phyloP scores from a whole-genome alignment of 2,797 vertebrate species.

The Danio aesculapii region DNA sequence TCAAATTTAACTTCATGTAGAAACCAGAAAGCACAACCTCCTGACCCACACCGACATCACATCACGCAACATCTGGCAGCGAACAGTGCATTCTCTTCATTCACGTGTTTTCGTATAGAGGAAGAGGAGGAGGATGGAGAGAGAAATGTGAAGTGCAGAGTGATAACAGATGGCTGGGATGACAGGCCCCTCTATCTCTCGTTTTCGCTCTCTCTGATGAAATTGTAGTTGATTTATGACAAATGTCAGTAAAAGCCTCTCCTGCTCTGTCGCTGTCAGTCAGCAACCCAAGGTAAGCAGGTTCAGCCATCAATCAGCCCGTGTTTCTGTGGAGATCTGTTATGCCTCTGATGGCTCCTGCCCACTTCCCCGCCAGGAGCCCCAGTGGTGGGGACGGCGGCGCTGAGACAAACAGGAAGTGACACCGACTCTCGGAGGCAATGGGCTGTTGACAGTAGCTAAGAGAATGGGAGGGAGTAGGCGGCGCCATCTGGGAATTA shows the following conservation, averaged over 20 bases:
- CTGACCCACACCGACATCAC: conserved; percentile 2
- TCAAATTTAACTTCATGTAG: neutral
- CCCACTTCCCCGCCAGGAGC: conserved; percentile 73
- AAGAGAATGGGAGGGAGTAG: conserved; percentile 30
- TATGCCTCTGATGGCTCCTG: conserved; percentile 79
- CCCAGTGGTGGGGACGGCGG: conserved; percentile 65
- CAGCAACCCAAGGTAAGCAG: conserved; percentile 85
- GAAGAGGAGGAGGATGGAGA: conserved; percentile 42
- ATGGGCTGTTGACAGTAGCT: conserved; percentile 60
- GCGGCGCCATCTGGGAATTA: conserved; percentile 32
- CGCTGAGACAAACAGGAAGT: conserved; percentile 79
- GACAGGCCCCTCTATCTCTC: conserved; percentile 69
- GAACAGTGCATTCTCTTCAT: neutral
- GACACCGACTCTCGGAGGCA: conserved; percentile 60
- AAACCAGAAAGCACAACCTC: neutral
- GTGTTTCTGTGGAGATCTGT: conserved; percentile 49
- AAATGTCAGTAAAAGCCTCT: conserved; percentile 84
- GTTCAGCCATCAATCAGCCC: conserved; percentile 92
- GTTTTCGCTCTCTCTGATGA: conserved; percentile 75
- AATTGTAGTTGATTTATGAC: conserved; percentile 95
- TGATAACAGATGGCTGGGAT: conserved; percentile 78
- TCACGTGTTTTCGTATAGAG: conserved; percentile 9
- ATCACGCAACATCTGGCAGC: conserved; percentile 22
- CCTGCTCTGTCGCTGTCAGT: conserved; percentile 89
- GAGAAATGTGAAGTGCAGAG: conserved; percentile 70